Conservation (phyloP, 2,888 invertebrate genomes). For the Drosophila helvetica region DNA sequence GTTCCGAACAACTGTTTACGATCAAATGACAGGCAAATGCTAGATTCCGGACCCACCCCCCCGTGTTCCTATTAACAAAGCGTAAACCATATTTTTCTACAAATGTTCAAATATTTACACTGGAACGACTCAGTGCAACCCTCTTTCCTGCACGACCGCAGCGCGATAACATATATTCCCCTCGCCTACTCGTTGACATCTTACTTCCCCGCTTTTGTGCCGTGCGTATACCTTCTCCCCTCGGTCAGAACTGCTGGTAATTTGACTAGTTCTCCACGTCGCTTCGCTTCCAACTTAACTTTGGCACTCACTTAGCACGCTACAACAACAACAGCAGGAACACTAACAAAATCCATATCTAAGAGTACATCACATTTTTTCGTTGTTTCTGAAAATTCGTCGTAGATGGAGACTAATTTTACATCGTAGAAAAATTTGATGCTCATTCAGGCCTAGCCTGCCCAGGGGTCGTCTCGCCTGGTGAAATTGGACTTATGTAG, state of each 20-base stretch:
- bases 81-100: slow-evolving; percentile 83
- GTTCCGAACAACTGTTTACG: slow-evolving; percentile 58
- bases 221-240: not conserved
- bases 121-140: slow-evolving; percentile 38
- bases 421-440: slow-evolving; percentile 60
- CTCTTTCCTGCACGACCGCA: slow-evolving; percentile 25
- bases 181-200: slow-evolving; percentile 3
- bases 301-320: slow-evolving; percentile 64
- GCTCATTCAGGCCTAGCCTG: slow-evolving; percentile 18
- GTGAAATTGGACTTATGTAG: not conserved
- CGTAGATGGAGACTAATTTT: slow-evolving; percentile 59
- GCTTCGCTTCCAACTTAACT: slow-evolving; percentile 68
- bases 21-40: slow-evolving; percentile 65
- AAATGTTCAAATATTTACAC: slow-evolving; percentile 83
- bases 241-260: slow-evolving; percentile 47
- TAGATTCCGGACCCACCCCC: not conserved
- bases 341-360: not conserved
- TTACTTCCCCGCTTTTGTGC: not conserved
- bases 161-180: slow-evolving; percentile 20
- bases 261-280: slow-evolving; percentile 65
- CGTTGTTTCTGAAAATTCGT: slow-evolving; percentile 58
- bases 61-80: slow-evolving; percentile 70
- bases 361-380: slow-evolving; percentile 55
- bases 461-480: not conserved
- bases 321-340: slow-evolving; percentile 24